Conservation (phyloP, 1,140 invertebrate genomes). For the Hyphantria cunea region DNA sequence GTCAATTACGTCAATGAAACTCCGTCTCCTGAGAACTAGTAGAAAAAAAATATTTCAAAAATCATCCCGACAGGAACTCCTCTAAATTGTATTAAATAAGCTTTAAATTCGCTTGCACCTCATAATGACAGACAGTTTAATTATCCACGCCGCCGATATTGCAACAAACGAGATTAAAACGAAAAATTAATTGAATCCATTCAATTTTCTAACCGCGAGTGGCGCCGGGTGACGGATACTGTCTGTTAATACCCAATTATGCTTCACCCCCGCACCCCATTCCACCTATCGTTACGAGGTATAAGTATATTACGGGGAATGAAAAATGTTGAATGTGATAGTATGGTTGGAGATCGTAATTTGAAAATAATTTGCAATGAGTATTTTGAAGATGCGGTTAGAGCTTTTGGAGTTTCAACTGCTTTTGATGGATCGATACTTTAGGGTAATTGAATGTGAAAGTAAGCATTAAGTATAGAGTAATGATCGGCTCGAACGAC, state of each 20-base stretch:
- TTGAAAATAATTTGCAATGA: constrained; percentile 2
- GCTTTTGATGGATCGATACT: too few species aligned
- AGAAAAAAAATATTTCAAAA: too few species aligned
- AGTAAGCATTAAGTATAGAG: too few species aligned
- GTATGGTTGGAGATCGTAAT: constrained; percentile 9
- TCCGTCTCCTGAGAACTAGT: too few species aligned
- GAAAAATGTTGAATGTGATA: constrained; percentile 16
- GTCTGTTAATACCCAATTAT: constrained; percentile 65
- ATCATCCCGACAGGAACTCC: too few species aligned
- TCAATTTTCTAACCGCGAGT: constrained; percentile 45
- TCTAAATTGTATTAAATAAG: not conserved
- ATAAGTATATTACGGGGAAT: constrained; percentile 7
- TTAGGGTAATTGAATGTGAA: too few species aligned
- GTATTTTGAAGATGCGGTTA: not conserved
- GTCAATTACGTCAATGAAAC: too few species aligned
- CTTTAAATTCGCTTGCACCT: constrained; percentile 19
- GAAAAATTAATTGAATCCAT: constrained; percentile 53
- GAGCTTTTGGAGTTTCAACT: too few species aligned
- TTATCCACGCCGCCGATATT: constrained; percentile 28
- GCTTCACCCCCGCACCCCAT: constrained; percentile 14
- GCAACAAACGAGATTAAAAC: constrained; percentile 34
- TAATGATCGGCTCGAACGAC: too few species aligned
- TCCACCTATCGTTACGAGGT: constrained; percentile 14
- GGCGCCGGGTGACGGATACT: constrained; percentile 45
- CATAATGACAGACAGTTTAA: constrained; percentile 32